Evolutionary conservation across 2,888 invertebrate genomes (phyloP).

Genomic region (Julus scanicus): DNA sequence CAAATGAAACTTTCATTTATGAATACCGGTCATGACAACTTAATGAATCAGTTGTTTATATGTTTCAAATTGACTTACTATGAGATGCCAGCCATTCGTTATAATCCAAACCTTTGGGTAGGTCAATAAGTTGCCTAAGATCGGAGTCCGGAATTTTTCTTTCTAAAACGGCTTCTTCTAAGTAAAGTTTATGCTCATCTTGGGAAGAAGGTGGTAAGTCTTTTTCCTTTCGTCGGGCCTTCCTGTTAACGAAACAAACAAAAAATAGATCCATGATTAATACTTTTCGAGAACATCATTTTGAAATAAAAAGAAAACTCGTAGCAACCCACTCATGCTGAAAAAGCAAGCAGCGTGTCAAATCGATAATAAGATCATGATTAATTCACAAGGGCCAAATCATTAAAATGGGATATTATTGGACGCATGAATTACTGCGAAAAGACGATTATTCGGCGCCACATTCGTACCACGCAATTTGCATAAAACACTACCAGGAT

Average conservation of each 20-base stretch:
- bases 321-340: not conserved
- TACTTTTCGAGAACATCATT: not conserved
- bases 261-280: not conserved
- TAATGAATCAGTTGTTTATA: no score
- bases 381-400: not conserved
- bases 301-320: not conserved
- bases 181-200: constrained; percentile 85
- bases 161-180: constrained; percentile 94
- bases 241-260: constrained; percentile 74
- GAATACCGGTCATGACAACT: no score
- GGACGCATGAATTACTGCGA: no score
- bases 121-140: constrained; percentile 91
- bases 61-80: constrained; percentile 74
- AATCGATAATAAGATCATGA: not conserved
- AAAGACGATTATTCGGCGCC: no score
- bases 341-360: not conserved
- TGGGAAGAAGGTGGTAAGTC: constrained; percentile 74
- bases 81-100: constrained; percentile 99
- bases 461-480: no score
- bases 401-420: not conserved
- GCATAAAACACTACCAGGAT: no score
- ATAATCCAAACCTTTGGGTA: constrained; percentile 95
- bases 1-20: no score
- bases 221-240: constrained; percentile 96
- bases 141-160: constrained; percentile 93